phyloP scores from a whole-genome alignment of 2,888 invertebrate genomes.

The Halictus ligatus region DNA sequence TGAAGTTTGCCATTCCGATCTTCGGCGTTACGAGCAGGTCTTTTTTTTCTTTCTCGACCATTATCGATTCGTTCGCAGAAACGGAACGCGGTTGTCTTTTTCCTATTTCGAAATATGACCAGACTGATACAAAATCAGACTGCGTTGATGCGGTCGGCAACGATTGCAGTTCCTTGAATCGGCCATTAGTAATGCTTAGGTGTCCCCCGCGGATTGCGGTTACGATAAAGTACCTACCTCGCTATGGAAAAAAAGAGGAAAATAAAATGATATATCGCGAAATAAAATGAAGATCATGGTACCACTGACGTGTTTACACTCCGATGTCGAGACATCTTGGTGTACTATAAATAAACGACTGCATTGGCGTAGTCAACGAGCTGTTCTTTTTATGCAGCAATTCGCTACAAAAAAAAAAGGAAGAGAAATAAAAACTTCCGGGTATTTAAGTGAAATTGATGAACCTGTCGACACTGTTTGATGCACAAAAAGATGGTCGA shows the following conservation, averaged over 20 bases:
- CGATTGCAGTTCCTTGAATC: constrained; percentile 41
- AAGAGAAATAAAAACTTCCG: neutral
- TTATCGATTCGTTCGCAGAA: neutral
- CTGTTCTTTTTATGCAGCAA: neutral
- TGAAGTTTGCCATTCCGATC: neutral
- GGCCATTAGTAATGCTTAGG: constrained; percentile 32
- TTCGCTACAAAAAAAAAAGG: neutral
- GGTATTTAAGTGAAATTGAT: neutral
- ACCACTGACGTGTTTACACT: constrained; percentile 64
- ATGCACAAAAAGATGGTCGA: neutral
- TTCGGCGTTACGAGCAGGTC: neutral
- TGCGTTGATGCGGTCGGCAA: neutral
- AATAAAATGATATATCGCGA: constrained; percentile 35
- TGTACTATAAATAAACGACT: constrained; percentile 68
- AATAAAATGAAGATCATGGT: constrained; percentile 60
- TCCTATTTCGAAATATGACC: constrained; percentile 22
- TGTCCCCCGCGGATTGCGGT: constrained; percentile 37
- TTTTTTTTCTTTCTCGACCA: neutral
- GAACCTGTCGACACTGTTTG: neutral
- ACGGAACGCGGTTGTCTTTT: neutral
- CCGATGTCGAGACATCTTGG: constrained; percentile 60
- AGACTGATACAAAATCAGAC: constrained; percentile 28
- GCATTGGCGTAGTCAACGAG: constrained; percentile 58
- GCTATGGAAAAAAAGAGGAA: constrained; percentile 25
- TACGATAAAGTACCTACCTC: constrained; percentile 38